Percentiles rank a stretch among this genome's conserved stretches.
These are phyloP conservation scores for Spisula subtruncata DNA, from an alignment of 2,888 invertebrate species.

Conservation along the genomic window DNA sequence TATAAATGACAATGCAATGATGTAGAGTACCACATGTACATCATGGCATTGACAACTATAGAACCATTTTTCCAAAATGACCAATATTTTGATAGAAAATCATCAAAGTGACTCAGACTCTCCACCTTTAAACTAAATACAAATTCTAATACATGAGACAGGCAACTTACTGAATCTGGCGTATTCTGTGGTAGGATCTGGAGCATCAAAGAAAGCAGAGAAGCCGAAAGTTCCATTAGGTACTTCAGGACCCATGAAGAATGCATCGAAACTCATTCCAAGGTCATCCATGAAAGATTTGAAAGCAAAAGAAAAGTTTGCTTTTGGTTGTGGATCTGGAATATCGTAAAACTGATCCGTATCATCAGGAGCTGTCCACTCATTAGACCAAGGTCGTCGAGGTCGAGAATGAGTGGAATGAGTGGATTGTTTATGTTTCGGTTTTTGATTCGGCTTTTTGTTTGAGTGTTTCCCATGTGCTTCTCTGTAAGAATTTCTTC, in stretches of 20 bases:
- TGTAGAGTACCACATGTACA: too few relatives aligned
- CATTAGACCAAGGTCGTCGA: constrained; percentile 61
- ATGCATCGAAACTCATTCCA: constrained; percentile 75
- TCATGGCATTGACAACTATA: too few relatives aligned
- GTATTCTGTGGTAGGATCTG: constrained; percentile 70
- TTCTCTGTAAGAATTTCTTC: constrained; percentile 45
- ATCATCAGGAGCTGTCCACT: constrained; percentile 64
- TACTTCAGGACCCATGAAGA: constrained; percentile 62
- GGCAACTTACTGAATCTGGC: constrained; percentile 59
- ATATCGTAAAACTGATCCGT: constrained; percentile 62
- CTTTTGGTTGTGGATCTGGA: constrained; percentile 46
- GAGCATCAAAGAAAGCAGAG: constrained; percentile 71
- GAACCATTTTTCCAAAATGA: too few relatives aligned
- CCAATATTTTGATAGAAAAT: too few relatives aligned
- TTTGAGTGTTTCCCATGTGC: constrained; percentile 53
- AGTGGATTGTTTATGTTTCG: constrained; percentile 52
- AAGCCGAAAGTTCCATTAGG: constrained; percentile 68
- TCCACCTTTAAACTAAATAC: background rate
- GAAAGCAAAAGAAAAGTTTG: constrained; percentile 80
- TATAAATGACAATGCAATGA: too few relatives aligned
- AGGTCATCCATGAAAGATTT: constrained; percentile 81
- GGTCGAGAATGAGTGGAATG: constrained; percentile 36
- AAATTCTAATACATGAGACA: background rate
- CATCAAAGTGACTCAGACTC: background rate
- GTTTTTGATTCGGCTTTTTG: constrained; percentile 36